Conservation (phyloP, 2,888 invertebrate genomes). For the Agonum fuliginosum region DNA sequence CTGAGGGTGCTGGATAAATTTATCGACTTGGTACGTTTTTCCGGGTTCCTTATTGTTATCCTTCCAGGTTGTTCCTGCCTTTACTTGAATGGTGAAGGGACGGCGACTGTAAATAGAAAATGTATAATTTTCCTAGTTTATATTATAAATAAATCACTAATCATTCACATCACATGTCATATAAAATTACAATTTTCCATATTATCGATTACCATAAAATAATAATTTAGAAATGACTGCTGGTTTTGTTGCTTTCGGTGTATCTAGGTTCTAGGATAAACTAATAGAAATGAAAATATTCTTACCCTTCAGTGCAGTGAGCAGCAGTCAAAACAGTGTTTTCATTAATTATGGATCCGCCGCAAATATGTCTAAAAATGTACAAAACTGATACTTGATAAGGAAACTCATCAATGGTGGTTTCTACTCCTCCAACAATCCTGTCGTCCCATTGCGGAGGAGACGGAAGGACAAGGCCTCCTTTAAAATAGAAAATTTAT, state of each 20-base stretch:
- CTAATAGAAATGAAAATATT: not conserved
- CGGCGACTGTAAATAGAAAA: conserved; percentile 23
- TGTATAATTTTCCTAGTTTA: not conserved
- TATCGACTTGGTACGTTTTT: not conserved
- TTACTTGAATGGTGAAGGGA: conserved; percentile 27
- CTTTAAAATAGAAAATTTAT: not conserved
- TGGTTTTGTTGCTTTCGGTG: no score
- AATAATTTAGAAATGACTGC: no score
- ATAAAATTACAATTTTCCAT: no score
- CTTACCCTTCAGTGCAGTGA: conserved; percentile 44
- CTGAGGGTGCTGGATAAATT: conserved; percentile 20
- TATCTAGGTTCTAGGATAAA: no score
- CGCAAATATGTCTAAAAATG: conserved; percentile 22
- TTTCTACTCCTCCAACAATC: conserved; percentile 41
- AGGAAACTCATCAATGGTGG: conserved; percentile 43
- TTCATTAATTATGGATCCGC: conserved; percentile 39
- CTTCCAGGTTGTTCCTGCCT: conserved; percentile 30
- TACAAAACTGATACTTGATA: conserved; percentile 40
- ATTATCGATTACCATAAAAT: no score
- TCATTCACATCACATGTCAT: no score
- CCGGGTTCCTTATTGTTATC: conserved; percentile 33
- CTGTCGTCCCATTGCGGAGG: conserved; percentile 3
- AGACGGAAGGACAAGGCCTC: not conserved
- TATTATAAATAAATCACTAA: no score
- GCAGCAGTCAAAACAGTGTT: conserved; percentile 47